Percentiles rank a stretch among this genome's conserved stretches.
phyloP scores from a whole-genome alignment of 2,797 vertebrate species.

The Artibeus lituratus region DNA sequence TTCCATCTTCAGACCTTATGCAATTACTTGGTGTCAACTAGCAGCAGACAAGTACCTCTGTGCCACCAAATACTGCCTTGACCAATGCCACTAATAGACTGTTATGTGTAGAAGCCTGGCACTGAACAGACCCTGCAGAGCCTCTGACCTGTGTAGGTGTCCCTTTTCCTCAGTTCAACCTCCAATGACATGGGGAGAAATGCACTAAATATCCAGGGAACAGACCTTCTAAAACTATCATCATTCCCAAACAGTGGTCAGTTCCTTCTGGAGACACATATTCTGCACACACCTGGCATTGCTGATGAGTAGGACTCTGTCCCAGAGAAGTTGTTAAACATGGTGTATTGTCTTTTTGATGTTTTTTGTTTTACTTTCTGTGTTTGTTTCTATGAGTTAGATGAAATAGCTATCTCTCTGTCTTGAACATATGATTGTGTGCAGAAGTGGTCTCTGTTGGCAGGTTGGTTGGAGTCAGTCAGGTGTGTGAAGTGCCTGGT shows the following conservation, averaged over 20 bases:
- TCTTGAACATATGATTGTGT: not conserved
- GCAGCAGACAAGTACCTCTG: not conserved
- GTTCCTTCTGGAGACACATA: not conserved
- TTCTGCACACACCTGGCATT: not conserved
- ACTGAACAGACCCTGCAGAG: not conserved
- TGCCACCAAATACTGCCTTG: not conserved
- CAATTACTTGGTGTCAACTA: not conserved
- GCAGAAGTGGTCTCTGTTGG: not conserved
- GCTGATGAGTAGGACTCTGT: not conserved
- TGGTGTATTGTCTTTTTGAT: not conserved
- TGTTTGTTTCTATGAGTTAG: not conserved
- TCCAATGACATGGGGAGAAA: not conserved
- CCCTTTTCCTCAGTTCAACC: not conserved
- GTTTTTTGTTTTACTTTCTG: not conserved
- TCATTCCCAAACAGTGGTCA: not conserved
- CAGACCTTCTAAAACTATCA: not conserved
- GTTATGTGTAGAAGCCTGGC: not conserved
- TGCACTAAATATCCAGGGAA: not conserved
- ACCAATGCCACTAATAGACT: not conserved
- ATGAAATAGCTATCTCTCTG: not conserved
- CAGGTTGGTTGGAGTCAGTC: not conserved
- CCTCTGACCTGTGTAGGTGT: not conserved
- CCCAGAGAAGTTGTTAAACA: not conserved
- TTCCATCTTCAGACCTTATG: not conserved
- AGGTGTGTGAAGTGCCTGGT: not conserved